Evolutionary conservation across 2,113 vertebrate species (phyloP).

Genomic region (Nannobrachium achirus): DNA sequence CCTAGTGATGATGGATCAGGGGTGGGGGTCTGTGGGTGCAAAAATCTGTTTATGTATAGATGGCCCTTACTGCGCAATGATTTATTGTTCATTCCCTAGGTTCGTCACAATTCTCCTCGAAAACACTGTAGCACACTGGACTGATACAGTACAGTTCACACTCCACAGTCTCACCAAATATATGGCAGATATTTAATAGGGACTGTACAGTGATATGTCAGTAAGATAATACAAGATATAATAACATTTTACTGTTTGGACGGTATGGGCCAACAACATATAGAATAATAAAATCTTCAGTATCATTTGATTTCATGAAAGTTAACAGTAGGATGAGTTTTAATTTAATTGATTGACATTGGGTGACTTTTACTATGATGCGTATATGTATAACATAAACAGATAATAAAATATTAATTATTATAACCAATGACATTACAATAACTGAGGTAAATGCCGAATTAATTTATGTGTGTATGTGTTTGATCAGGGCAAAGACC

Average conservation of each 20-base stretch:
- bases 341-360: too few species aligned
- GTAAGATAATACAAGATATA: not conserved
- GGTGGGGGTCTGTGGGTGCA: slow-evolving; percentile 8
- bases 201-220: not conserved
- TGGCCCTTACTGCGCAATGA: slow-evolving; percentile 44
- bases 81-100: slow-evolving; percentile 61
- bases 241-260: not conserved
- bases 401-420: not conserved
- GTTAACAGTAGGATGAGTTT: too few species aligned
- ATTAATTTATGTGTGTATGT: slow-evolving; percentile 31
- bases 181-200: not conserved
- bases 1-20: slow-evolving; percentile 50
- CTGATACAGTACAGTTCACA: slow-evolving; percentile 4
- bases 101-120: slow-evolving; percentile 61
- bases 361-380: too few species aligned
- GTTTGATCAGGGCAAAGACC: slow-evolving; percentile 6
- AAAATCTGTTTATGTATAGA: slow-evolving; percentile 60
- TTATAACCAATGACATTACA: not conserved
- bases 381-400: not conserved
- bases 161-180: slow-evolving; percentile 41
- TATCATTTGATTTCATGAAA: too few species aligned
- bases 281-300: too few species aligned
- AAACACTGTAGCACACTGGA: slow-evolving; percentile 32
- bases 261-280: too few species aligned
- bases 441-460: not conserved